Evolutionary conservation across 1,140 invertebrate genomes (phyloP).

Genomic region (Heliconius hewitsoni): DNA sequence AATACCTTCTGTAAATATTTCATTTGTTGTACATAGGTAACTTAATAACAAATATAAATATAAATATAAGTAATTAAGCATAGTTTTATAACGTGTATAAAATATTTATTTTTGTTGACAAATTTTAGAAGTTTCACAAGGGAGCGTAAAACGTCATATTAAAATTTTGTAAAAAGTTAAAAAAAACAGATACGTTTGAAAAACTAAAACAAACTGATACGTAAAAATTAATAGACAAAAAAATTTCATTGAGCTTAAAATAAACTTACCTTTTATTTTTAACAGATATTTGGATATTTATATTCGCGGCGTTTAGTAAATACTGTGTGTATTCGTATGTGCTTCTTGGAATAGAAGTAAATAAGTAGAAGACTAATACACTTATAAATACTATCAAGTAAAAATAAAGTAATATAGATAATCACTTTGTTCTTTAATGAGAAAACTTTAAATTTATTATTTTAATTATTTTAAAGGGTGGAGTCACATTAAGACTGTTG

Average conservation of each 20-base stretch:
- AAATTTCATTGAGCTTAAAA: not conserved
- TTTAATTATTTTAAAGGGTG: not conserved
- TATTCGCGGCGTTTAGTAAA: not conserved
- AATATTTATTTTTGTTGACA: no score
- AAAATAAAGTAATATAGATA: not conserved
- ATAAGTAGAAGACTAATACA: not conserved
- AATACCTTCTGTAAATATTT: no score
- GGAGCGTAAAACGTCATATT: no score
- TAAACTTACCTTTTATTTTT: constrained; percentile 12
- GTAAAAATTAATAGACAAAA: not conserved
- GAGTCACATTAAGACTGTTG: not conserved
- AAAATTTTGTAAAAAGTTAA: no score
- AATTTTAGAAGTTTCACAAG: no score
- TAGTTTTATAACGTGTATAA: no score
- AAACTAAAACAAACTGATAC: no score
- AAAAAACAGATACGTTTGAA: no score
- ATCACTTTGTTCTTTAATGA: not conserved
- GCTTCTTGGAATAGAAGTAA: not conserved
- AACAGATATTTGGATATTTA: not conserved
- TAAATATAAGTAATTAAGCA: no score
- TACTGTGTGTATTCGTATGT: not conserved
- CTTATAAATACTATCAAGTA: not conserved
- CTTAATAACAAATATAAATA: no score
- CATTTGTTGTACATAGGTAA: no score
- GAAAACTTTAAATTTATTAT: not conserved